Evolutionary conservation across 2,113 vertebrate genomes (phyloP).

Genomic region (Sclerurus mexicanus): DNA sequence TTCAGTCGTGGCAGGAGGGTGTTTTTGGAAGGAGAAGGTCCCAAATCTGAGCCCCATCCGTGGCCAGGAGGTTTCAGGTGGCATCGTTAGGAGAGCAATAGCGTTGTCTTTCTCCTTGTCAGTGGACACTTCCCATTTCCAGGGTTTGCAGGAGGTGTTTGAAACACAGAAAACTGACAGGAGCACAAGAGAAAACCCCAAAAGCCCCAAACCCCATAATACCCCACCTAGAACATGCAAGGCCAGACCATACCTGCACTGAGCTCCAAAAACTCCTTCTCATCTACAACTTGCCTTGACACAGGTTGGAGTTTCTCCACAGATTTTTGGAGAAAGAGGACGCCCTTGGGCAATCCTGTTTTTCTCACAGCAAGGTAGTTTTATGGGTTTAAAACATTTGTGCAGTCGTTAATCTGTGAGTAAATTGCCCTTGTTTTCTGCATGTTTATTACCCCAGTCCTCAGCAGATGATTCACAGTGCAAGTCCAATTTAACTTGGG

Average conservation of each 20-base stretch:
- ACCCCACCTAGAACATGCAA: accelerated
- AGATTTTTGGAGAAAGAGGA: neutral
- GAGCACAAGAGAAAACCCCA: neutral
- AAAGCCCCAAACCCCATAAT: neutral
- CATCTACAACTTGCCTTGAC: neutral
- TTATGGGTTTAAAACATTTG: neutral
- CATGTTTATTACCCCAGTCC: neutral
- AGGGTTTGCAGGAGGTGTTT: neutral
- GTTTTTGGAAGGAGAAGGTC: neutral
- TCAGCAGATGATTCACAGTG: neutral
- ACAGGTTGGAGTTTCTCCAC: neutral
- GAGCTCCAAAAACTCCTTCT: neutral
- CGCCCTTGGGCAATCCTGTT: neutral
- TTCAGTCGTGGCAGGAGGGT: neutral
- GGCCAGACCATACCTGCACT: accelerated
- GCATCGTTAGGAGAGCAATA: neutral
- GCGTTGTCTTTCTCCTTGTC: neutral
- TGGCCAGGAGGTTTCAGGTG: neutral
- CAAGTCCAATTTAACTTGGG: neutral
- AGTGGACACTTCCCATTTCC: neutral
- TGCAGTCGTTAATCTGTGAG: neutral
- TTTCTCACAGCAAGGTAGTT: neutral
- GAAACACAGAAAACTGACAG: neutral
- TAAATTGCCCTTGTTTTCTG: slow-evolving; percentile 1
- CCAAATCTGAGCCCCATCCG: accelerated